phyloP scores from a whole-genome alignment of 2,888 invertebrate species.

The Cantharis rustica region DNA sequence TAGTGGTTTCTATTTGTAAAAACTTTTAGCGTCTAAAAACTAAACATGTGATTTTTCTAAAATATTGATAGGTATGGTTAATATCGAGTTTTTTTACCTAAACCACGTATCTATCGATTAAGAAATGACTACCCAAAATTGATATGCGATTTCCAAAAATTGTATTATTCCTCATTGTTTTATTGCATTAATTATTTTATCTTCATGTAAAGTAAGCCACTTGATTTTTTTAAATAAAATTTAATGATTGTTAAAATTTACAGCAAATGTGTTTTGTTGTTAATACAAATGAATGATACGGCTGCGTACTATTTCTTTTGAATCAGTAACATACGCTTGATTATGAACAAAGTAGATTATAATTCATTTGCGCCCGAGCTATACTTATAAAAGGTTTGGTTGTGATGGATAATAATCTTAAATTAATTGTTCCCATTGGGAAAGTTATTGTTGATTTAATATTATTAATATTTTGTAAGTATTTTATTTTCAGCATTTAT shows the following conservation, averaged over 20 bases:
- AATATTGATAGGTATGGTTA: too few relatives aligned
- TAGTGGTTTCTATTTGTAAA: too few relatives aligned
- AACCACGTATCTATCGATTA: too few relatives aligned
- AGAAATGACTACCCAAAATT: too few relatives aligned
- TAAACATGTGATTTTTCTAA: too few relatives aligned
- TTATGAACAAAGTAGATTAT: not conserved
- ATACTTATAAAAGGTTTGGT: not conserved
- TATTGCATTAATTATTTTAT: too few relatives aligned
- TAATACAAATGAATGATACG: not conserved
- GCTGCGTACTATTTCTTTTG: not conserved
- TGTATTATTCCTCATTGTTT: too few relatives aligned
- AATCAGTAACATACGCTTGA: not conserved
- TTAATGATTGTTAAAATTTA: not conserved
- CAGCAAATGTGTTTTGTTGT: not conserved
- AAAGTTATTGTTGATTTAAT: not conserved
- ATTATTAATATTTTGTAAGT: not conserved
- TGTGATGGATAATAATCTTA: not conserved
- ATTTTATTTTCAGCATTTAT: not conserved
- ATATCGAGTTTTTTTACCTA: too few relatives aligned
- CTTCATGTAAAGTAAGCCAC: too few relatives aligned
- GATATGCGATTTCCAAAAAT: too few relatives aligned
- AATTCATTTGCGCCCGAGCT: not conserved
- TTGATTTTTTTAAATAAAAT: not conserved
- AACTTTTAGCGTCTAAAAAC: too few relatives aligned
- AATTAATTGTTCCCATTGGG: not conserved